Evolutionary conservation across 1,140 invertebrate genomes (phyloP).

Genomic region (Apis cerana): DNA sequence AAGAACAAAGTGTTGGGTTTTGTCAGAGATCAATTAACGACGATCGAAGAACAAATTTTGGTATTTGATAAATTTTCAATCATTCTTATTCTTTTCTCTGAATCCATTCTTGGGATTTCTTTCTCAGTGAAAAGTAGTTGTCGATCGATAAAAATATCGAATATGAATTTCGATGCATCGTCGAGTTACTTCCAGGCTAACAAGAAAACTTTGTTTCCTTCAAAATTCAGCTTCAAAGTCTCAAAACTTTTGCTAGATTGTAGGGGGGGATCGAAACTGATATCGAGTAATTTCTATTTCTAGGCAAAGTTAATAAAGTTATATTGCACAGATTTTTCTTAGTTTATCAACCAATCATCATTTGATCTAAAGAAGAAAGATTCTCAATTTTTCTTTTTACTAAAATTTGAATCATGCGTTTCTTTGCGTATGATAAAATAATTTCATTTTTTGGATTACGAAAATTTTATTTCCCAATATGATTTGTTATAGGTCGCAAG

Average conservation of each 20-base stretch:
- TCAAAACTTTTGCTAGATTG: background rate
- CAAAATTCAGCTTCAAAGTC: constrained; percentile 3
- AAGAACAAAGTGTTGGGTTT: constrained; percentile 65
- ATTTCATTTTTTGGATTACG: too few species aligned
- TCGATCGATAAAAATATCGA: background rate
- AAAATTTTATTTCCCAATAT: too few species aligned
- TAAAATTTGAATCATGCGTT: too few species aligned
- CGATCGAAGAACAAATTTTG: too few species aligned
- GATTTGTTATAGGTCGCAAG: too few species aligned
- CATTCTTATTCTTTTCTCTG: background rate
- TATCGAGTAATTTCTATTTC: background rate
- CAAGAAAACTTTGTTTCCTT: constrained; percentile 4
- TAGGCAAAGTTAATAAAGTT: too few species aligned
- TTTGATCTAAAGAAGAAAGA: background rate
- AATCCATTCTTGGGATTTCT: background rate
- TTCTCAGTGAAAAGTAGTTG: background rate
- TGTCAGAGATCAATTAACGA: constrained; percentile 3
- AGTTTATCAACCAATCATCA: too few species aligned
- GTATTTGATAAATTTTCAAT: background rate
- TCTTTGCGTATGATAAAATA: too few species aligned
- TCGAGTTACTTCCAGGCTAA: background rate
- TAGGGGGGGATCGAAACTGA: background rate
- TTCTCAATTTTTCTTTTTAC: background rate
- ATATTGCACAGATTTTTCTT: too few species aligned
- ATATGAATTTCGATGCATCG: constrained; percentile 11